Evolutionary conservation across 1,140 invertebrate species (phyloP).

Genomic region (Drosophila willistoni): DNA sequence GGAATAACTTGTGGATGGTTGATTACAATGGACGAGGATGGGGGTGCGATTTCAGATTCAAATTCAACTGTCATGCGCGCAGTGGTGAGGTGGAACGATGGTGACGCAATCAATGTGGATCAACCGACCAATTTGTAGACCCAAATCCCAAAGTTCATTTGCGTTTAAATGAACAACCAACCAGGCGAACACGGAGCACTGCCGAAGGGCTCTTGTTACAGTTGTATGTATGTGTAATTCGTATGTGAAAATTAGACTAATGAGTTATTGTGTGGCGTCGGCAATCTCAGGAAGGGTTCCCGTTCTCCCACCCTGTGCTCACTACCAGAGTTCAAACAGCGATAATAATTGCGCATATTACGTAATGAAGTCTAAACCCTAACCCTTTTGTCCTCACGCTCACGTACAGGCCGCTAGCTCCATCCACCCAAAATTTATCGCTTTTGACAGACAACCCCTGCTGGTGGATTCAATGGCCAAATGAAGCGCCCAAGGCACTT

Average conservation of each 20-base stretch:
- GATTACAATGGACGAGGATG: not conserved
- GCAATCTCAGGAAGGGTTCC: conserved; percentile 28
- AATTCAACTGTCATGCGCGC: conserved; percentile 17
- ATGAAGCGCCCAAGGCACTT: conserved; percentile 59
- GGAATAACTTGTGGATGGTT: conserved; percentile 4
- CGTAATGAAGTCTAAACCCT: conserved; percentile 12
- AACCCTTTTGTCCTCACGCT: conserved; percentile 45
- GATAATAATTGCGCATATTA: conserved; percentile 72
- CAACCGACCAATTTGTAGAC: conserved; percentile 19
- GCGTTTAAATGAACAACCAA: conserved; percentile 65
- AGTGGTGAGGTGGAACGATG: not conserved
- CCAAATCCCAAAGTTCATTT: conserved; percentile 69
- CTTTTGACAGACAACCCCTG: conserved; percentile 44
- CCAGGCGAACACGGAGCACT: conserved; percentile 1
- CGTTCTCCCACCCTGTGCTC: conserved; percentile 4
- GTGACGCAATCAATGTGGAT: conserved; percentile 50
- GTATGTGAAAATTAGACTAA: conserved; percentile 57
- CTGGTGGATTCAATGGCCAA: conserved; percentile 34
- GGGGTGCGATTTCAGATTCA: conserved; percentile 10
- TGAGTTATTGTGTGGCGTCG: conserved; percentile 65
- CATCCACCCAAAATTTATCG: not conserved
- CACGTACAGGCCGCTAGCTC: conserved; percentile 18
- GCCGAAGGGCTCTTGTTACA: conserved; percentile 18
- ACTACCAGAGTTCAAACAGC: conserved; percentile 59
- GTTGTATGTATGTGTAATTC: not conserved